Evolutionary conservation across 2,797 vertebrate genomes (phyloP).

Genomic region (Anguilla megastoma): DNA sequence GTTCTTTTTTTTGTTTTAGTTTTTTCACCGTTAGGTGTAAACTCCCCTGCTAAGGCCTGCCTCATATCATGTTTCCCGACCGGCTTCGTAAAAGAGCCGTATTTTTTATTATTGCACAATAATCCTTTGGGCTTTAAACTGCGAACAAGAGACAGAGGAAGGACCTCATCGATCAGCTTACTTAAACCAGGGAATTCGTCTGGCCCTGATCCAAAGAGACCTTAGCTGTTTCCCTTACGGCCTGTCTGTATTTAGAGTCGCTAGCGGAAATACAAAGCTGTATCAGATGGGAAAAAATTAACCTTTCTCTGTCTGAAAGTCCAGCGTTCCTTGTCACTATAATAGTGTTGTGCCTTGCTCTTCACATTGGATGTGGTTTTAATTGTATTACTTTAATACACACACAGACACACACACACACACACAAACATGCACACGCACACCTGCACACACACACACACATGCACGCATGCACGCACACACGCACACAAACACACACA

Average conservation of each 20-base stretch:
- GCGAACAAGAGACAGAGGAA: background rate
- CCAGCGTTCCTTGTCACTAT: background rate
- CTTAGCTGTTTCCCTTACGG: background rate
- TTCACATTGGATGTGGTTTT: background rate
- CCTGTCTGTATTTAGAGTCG: background rate
- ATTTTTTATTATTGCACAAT: background rate
- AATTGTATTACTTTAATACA: background rate
- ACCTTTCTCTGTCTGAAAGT: background rate
- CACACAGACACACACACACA: no score
- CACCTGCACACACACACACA: no score
- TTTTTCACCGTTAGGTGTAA: background rate
- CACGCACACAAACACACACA: no score
- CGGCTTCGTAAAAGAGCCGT: background rate
- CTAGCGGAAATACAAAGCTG: background rate
- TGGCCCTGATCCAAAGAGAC: background rate
- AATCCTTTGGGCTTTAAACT: background rate
- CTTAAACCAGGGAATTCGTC: background rate
- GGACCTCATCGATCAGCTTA: background rate
- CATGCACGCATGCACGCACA: no score
- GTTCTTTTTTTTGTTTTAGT: background rate
- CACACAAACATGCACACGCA: background rate
- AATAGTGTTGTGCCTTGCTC: background rate
- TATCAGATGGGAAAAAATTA: background rate
- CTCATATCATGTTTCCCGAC: background rate
- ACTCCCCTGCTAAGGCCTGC: background rate